Evolutionary conservation across 1,140 invertebrate species (phyloP), one percentile per base, ranked within the genome.

Genomic region (Drosophila ercepeae): DNA sequence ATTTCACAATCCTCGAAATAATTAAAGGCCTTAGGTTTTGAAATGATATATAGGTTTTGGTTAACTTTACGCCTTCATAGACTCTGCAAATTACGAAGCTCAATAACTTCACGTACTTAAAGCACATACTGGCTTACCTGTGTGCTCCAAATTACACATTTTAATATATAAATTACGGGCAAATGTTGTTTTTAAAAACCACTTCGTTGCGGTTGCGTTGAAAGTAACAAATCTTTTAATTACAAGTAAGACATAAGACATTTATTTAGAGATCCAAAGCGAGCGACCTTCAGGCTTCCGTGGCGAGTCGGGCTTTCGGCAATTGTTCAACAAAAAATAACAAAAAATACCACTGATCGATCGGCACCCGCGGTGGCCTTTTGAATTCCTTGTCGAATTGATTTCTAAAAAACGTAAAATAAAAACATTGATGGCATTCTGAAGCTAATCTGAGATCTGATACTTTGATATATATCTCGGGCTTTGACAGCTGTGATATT

Each of bases 171-270:
- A 64, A 86, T 75, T 68, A 76, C 57, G 58, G 36, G 18, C 60
- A 70, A 79, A 72, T 71, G 71, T 57, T 58, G 60, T 39, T 72
- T 39, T 52, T 41, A 51, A 68, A 69, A 86, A 63, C 55, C 49
- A 42, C 55, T 59, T 39, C 36, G 13, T 3, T 14, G 14, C 16
- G 36, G 36, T 76, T 71, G 82, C 75, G 81, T 84, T 88, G 67
- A 64, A 84, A 84, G 78, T 76, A 81, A 61, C 54, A 76, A 76
- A 86, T 73, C 48, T 83, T 86, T 86, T 86, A 75, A 84, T 81
- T 86, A 86, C 50, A 86, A 75, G 39, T 59, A 68, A 86, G 54
- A 69, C 65, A 86, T 59, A 68, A 86, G 54, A 69, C 65, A 86
- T 86, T 84, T 84, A 81, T 76, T 69, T 84, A 81, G 57, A 86